Conservation (phyloP, 2,113 vertebrate genomes). For the Pomatorhinus ruficollis region DNA sequence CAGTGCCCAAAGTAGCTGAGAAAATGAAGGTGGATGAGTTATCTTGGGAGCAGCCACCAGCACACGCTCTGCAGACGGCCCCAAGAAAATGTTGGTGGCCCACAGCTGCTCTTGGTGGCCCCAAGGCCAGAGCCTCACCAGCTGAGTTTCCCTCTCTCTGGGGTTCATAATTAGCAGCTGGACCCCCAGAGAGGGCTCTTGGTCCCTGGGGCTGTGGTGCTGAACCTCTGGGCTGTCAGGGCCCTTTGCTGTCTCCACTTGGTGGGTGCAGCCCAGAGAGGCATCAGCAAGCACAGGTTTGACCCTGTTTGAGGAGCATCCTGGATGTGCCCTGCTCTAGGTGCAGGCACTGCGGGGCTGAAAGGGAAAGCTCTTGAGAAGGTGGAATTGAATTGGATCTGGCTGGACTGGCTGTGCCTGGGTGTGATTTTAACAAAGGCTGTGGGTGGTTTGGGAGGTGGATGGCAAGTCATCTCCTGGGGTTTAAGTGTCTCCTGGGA, state of each 20-base stretch:
- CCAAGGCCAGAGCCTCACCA: neutral
- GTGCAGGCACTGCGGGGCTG: neutral
- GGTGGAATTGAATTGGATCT: neutral
- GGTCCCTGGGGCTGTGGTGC: neutral
- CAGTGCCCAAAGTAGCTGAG: neutral
- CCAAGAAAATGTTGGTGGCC: neutral
- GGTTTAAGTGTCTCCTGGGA: neutral
- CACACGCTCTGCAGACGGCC: neutral
- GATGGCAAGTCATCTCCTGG: neutral
- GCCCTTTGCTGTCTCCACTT: neutral
- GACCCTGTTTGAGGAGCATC: neutral
- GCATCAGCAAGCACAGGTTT: accelerated
- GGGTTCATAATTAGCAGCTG: accelerated
- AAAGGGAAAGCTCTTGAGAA: neutral
- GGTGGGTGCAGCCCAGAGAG: neutral
- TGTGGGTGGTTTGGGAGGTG: neutral
- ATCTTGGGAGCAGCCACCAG: neutral
- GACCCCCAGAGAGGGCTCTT: neutral
- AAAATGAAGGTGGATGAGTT: neutral
- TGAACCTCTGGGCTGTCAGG: accelerated
- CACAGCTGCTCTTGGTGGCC: neutral
- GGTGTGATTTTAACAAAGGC: neutral
- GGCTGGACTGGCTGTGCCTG: constrained; percentile 17
- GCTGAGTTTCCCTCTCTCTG: neutral
- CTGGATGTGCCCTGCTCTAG: neutral